Evolutionary conservation across 2,888 invertebrate species (phyloP), one percentile per base, ranked within the genome.

Genomic region (Tachystola acroxantha): DNA sequence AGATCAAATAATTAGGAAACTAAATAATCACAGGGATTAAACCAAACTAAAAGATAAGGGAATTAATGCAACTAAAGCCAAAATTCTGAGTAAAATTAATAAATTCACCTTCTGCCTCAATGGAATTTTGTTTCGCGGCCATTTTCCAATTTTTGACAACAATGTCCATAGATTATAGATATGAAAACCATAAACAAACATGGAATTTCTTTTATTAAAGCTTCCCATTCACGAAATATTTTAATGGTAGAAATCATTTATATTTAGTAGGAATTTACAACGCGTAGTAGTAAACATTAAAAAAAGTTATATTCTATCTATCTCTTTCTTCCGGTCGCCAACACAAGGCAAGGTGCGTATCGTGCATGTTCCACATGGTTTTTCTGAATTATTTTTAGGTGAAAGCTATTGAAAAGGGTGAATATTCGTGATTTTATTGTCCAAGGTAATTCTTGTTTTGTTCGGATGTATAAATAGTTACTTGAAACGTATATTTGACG

Each of bases 71-170:
- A n/a, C n/a, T n/a, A n/a, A n/a, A n/a, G n/a, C n/a, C n/a, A n/a
- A n/a, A n/a, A n/a, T n/a, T n/a, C 6, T 16, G 16, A 3, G 3
- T 16, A 16, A 16, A 16, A 16, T 16, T 16, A 16, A 4, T 6
- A 10, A 43, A 57, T 66, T 75, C 88, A 91, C 91, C 91, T 81
- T 89, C 86, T 76, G 89, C 88, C 73, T 86, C 86, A 77, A 73
- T 85, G 69, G 87, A 84, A 85, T 90, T 88, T 76, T 89, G 89
- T 82, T 90, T 90, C 73, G 90, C 88, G 82, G 91, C 91, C 92
- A 91, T 91, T 88, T 89, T 84, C 69, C 58, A 66, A 71, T 57
- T 64, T 69, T 63, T 73, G 69, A 61, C 54, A 39, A 34, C 20
- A 12, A 34, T 12, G 28, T 35, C 36, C 12, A 29, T 20, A 37